Base-by-base conservation (phyloP, 2,888 invertebrate species). In the Hydroisotoma schaefferi region DNA sequence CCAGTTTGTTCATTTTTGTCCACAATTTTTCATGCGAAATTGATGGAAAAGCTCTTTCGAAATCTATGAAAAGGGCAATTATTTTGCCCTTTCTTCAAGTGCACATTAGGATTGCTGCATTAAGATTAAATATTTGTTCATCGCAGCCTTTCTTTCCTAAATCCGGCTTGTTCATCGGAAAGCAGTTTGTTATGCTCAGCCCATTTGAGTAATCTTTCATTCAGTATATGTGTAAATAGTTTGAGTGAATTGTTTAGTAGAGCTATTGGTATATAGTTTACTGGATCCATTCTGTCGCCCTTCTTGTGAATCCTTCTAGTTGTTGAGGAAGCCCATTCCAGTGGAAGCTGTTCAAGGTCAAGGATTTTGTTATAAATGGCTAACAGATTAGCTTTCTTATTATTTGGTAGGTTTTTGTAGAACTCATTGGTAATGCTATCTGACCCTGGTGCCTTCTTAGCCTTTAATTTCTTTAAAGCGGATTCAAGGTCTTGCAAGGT, bases 161-260 rank as follows among this genome's bases (percentile, higher is more conserved):
- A 73, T 3, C 73, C 73, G 1, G 67, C 58, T 60, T 73, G 73
- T 12, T 64, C 60, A 54, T 73, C 72, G 0, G 72, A 71, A 6
- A 73, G 55, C 1, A 70, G 60, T 1, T 67, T 43, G 2, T 62
- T 49, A 0, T 27, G 22, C 28, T 73, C 69, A 22, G 65, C 55
- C 72, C 70, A 72, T 15, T 29, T 15, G 6, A 23, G 40, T 2
- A 71, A 46, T 40, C 73, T 25, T 12, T 54, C 23, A 5, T 44
- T 33, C 25, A 69, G 10, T 12, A 72, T 49, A 1, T 59, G 40
- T 0, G 71, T 70, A 38, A 73, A 68, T 6, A 68, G 25, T 57
- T 71, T 71, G 5, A 61, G 23, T 5, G 29, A 10, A 6, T 23
- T 20, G 27, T 64, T 64, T 2, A 57, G 47, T 1, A 71, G 46